These are phyloP conservation scores for Hydrophis major DNA, from an alignment of 2,797 vertebrate species.

Conservation along the genomic window DNA sequence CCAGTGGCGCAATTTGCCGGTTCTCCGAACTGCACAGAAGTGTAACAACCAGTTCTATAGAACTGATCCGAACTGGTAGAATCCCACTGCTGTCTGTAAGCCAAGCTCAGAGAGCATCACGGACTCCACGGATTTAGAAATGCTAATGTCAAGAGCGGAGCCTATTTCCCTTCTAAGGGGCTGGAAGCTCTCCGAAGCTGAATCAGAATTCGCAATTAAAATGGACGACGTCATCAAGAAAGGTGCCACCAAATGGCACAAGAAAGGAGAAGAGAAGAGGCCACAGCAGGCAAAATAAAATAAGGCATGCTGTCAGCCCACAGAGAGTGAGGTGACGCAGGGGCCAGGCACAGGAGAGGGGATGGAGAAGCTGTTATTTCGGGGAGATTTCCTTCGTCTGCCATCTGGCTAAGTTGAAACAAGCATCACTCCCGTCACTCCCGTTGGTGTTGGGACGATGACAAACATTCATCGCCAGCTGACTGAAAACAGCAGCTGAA, in stretches of 20 bases:
- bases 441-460: slow-evolving; percentile 15
- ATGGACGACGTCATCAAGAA: slow-evolving; percentile 14
- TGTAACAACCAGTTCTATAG: too few species aligned
- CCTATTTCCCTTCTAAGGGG: background rate
- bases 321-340: background rate
- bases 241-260: background rate
- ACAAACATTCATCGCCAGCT: slow-evolving; percentile 64
- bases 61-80: too few species aligned
- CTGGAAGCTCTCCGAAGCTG: background rate
- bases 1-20: too few species aligned
- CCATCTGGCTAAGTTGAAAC: slow-evolving; percentile 58
- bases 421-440: slow-evolving; percentile 46
- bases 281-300: slow-evolving; percentile 1
- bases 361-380: slow-evolving; percentile 21
- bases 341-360: background rate
- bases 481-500: slow-evolving; percentile 80
- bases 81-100: background rate
- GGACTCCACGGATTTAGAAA: background rate
- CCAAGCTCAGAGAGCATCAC: background rate
- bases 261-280: slow-evolving; percentile 13
- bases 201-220: background rate
- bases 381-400: slow-evolving; percentile 45
- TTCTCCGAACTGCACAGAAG: too few species aligned
- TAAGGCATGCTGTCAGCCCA: background rate
- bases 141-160: background rate